A percentile compares a stretch with the other conserved stretches of the same genome.
These are phyloP conservation scores for Morpho achilles DNA, from an alignment of 2,888 invertebrate species.

Conservation along the genomic window DNA sequence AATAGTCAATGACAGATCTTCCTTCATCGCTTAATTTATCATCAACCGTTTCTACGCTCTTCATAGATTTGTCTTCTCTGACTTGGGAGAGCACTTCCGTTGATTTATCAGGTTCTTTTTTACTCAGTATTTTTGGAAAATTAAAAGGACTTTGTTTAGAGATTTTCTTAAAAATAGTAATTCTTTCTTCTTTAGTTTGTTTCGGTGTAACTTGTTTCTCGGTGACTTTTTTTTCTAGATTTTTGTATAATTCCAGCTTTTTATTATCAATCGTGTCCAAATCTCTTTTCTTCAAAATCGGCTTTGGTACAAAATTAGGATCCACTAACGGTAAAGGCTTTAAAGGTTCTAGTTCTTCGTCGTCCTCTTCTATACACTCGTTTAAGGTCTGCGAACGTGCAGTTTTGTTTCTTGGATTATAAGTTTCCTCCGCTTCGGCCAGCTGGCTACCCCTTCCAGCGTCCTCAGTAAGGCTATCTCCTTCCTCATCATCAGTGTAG, in stretches of 20 bases:
- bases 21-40: constrained; percentile 81
- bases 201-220: constrained; percentile 34
- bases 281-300: constrained; percentile 84
- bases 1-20: constrained; percentile 86
- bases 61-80: constrained; percentile 30
- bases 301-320: constrained; percentile 87
- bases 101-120: constrained; percentile 52
- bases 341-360: constrained; percentile 76
- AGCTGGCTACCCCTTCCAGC: constrained; percentile 47
- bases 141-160: constrained; percentile 60
- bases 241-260: constrained; percentile 31
- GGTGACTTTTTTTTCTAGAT: neutral
- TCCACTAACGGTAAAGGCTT: constrained; percentile 82
- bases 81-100: constrained; percentile 30
- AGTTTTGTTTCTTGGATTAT: constrained; percentile 81
- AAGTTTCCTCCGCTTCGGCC: constrained; percentile 81
- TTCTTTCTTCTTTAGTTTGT: constrained; percentile 57
- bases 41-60: constrained; percentile 42
- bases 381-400: constrained; percentile 43
- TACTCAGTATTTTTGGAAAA: constrained; percentile 59
- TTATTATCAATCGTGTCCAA: constrained; percentile 40
- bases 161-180: constrained; percentile 62
- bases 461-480: constrained; percentile 58
- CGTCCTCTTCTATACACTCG: constrained; percentile 55
- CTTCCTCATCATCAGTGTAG: constrained; percentile 51